These are phyloP conservation scores for Amblyopsis hoosieri DNA, from an alignment of 2,797 vertebrate genomes.

Conservation along the genomic window DNA sequence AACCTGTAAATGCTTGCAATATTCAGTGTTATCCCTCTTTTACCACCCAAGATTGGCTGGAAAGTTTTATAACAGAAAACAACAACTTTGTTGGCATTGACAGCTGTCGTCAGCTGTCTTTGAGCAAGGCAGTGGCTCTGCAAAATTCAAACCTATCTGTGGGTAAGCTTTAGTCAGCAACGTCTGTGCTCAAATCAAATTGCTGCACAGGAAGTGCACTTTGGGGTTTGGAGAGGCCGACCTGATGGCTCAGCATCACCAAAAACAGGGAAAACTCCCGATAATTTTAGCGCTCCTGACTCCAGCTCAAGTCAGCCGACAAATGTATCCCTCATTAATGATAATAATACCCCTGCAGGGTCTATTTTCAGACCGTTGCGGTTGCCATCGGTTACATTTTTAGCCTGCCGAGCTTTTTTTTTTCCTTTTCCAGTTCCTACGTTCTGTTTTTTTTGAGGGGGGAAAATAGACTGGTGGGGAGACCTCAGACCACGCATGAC, in stretches of 20 bases:
- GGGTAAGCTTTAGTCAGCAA: slow-evolving; percentile 43
- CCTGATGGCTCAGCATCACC: slow-evolving; percentile 40
- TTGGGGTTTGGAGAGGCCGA: slow-evolving; percentile 47
- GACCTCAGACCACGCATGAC: slow-evolving; percentile 79
- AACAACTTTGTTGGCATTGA: no score
- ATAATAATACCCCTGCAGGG: slow-evolving; percentile 77
- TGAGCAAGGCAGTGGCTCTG: neutral
- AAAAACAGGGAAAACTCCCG: slow-evolving; percentile 60
- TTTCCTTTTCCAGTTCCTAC: slow-evolving; percentile 75
- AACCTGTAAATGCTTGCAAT: neutral
- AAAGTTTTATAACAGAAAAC: no score
- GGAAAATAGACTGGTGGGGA: slow-evolving; percentile 75
- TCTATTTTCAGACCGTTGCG: slow-evolving; percentile 77
- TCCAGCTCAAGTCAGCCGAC: slow-evolving; percentile 68
- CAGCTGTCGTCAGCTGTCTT: no score
- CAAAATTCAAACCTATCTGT: slow-evolving; percentile 20
- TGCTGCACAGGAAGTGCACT: slow-evolving; percentile 34
- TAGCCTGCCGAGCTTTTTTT: slow-evolving; percentile 78
- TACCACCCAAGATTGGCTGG: no score
- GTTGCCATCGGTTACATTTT: slow-evolving; percentile 80
- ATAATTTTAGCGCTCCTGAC: slow-evolving; percentile 66
- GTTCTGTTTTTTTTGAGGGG: slow-evolving; percentile 40
- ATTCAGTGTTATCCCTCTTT: no score
- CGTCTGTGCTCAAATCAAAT: slow-evolving; percentile 18
- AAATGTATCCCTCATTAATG: slow-evolving; percentile 81